A percentile compares a stretch with the other conserved stretches of the same genome.
phyloP scores from a whole-genome alignment of 2,113 vertebrate species.

The Sinocyclocheilus grahami region DNA sequence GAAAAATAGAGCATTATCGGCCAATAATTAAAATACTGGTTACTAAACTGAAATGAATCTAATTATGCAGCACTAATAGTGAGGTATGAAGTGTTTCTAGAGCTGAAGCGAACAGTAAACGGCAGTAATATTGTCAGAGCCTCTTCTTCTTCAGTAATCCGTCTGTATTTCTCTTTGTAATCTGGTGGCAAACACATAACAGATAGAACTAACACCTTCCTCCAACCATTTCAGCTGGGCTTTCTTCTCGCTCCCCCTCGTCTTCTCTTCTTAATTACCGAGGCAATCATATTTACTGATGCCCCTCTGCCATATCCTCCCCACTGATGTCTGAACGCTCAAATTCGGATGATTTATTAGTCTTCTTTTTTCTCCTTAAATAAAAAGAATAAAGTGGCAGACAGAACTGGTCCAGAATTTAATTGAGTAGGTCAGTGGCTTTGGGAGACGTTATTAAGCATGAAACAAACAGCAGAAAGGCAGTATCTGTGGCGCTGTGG shows the following conservation, averaged over 20 bases:
- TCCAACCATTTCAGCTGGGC: conserved; percentile 56
- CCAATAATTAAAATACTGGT: neutral
- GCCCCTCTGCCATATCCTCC: conserved; percentile 63
- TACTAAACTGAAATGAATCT: neutral
- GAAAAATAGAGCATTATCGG: neutral
- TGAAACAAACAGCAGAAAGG: conserved; percentile 61
- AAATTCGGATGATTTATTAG: conserved; percentile 68
- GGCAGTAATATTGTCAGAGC: neutral
- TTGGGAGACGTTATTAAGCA: conserved; percentile 71
- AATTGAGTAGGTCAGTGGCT: conserved; percentile 75
- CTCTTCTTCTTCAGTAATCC: conserved; percentile 49
- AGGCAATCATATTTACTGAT: conserved; percentile 71
- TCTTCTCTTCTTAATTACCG: conserved; percentile 72
- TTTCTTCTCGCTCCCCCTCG: conserved; percentile 54
- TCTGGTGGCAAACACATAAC: conserved; percentile 63
- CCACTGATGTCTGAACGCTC: conserved; percentile 67
- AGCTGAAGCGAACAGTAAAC: neutral
- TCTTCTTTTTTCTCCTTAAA: conserved; percentile 48
- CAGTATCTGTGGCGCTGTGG: conserved; percentile 31
- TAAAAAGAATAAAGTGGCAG: conserved; percentile 16
- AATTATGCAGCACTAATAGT: conserved; percentile 28
- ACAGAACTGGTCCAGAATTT: conserved; percentile 64
- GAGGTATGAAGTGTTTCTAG: neutral
- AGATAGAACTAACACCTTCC: conserved; percentile 71
- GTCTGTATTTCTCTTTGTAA: conserved; percentile 68